phyloP scores from a whole-genome alignment of 2,113 vertebrate species.

The Protomyctophum bolini region DNA sequence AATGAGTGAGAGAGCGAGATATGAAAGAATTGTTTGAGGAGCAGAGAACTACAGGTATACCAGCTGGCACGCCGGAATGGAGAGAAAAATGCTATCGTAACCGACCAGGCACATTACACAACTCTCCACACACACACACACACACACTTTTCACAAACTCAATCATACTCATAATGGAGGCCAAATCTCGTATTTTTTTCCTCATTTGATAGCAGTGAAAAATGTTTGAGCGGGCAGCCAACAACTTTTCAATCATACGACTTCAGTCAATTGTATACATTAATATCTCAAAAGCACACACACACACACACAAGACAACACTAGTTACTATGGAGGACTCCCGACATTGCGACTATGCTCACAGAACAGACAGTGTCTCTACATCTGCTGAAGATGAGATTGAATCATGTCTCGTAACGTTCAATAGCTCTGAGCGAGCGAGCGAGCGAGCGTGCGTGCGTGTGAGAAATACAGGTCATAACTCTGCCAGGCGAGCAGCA shows the following conservation, averaged over 20 bases:
- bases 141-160: too few species aligned
- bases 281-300: background rate
- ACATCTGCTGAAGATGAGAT: background rate
- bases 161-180: too few species aligned
- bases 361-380: background rate
- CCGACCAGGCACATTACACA: too few species aligned
- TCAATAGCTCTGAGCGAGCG: background rate
- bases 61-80: too few species aligned
- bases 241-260: too few species aligned
- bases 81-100: too few species aligned
- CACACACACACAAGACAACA: background rate
- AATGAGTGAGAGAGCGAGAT: constrained; percentile 27
- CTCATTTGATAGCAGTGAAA: too few species aligned
- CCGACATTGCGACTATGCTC: background rate
- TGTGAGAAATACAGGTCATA: constrained; percentile 26
- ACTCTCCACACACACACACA: too few species aligned
- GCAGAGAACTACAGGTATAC: constrained; percentile 50
- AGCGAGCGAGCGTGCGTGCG: constrained; percentile 11
- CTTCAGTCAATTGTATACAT: too few species aligned
- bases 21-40: background rate
- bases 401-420: background rate
- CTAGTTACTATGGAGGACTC: background rate
- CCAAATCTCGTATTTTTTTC: too few species aligned
- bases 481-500: constrained; percentile 41
- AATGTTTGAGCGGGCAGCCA: too few species aligned